Evolutionary conservation across 2,113 vertebrate species (phyloP).

Genomic region (Menidia beryllina): DNA sequence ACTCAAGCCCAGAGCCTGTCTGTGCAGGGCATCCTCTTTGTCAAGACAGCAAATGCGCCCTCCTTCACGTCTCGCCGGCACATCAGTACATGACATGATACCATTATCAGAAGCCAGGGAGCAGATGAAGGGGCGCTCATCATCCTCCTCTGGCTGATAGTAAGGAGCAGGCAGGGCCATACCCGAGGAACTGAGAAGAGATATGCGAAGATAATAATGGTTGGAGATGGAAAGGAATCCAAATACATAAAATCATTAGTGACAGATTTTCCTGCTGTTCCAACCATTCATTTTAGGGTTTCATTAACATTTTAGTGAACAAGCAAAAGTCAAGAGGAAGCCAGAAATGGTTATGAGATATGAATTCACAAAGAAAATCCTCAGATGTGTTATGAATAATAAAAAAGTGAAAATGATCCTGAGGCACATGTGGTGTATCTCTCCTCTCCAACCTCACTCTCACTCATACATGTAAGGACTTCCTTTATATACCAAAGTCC

Average conservation of each 20-base stretch:
- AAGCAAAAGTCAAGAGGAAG: not conserved
- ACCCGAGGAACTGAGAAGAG: conserved; percentile 86
- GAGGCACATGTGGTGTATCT: not conserved
- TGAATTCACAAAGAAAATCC: not conserved
- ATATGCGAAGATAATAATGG: not conserved
- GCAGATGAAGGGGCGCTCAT: conserved; percentile 98
- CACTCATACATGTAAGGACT: not conserved
- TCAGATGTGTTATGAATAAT: conserved; percentile 8
- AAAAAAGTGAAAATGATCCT: conserved; percentile 25
- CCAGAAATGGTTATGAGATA: not conserved
- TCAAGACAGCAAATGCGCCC: conserved; percentile 95
- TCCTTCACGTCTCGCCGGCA: conserved; percentile 89
- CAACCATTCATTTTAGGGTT: not conserved
- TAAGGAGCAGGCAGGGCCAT: conserved; percentile 91
- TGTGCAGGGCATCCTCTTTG: conserved; percentile 91
- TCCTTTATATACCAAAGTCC: not conserved
- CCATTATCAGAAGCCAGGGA: conserved; percentile 95
- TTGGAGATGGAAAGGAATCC: not conserved
- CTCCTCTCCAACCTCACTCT: not conserved
- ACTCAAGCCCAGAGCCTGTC: conserved; percentile 86
- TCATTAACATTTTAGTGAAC: not conserved
- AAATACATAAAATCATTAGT: not conserved
- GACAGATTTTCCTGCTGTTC: not conserved
- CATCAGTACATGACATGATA: conserved; percentile 95
- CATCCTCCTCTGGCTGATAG: conserved; percentile 94